Conservation (phyloP, 2,113 vertebrate genomes). For the Cinclus mexicanus region DNA sequence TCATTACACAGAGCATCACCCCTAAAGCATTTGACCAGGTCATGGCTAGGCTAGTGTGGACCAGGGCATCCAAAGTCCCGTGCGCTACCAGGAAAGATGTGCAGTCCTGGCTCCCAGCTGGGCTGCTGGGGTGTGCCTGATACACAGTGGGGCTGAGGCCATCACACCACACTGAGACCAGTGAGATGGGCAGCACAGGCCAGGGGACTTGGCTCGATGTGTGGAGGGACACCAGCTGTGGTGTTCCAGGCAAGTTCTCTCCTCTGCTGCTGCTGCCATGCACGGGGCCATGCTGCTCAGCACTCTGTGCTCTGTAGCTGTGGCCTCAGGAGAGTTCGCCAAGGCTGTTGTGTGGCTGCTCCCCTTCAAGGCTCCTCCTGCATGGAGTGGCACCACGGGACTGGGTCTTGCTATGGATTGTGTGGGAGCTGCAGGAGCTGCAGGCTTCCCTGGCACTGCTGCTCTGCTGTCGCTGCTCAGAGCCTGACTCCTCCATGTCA, state of each 20-base stretch:
- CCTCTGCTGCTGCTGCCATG: not conserved
- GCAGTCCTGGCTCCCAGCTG: not conserved
- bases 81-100: not conserved
- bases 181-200: not conserved
- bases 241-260: not conserved
- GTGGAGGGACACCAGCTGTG: not conserved
- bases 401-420: rapidly evolving
- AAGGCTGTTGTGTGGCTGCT: not conserved
- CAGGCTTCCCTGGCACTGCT: not conserved
- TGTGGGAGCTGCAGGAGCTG: not conserved
- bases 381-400: not conserved
- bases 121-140: conserved; percentile 4
- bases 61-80: not conserved
- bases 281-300: not conserved
- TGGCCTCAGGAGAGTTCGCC: not conserved
- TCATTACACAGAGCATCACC: not conserved
- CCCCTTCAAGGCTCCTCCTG: not conserved
- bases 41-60: not conserved
- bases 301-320: not conserved
- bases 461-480: not conserved
- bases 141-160: not conserved
- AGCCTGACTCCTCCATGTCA: not conserved
- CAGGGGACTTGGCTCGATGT: not conserved
- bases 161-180: not conserved
- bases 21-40: not conserved